Evolutionary conservation across 1,140 invertebrate genomes (phyloP).

Genomic region (Lepidurus couesii): DNA sequence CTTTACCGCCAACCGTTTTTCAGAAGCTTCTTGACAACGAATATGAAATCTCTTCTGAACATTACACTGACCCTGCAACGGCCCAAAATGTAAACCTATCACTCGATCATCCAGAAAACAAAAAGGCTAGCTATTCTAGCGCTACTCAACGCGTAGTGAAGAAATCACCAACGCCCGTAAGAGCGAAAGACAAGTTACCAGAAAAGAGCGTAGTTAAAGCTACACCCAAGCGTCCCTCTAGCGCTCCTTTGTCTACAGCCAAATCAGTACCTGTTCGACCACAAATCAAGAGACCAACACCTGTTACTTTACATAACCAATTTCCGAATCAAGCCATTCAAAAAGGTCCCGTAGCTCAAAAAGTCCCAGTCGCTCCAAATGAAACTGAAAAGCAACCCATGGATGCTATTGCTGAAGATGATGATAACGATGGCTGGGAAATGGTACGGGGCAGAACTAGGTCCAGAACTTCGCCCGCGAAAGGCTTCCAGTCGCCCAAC

Average conservation of each 20-base stretch:
- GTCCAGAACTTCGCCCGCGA: conserved; percentile 35
- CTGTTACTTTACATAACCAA: background rate
- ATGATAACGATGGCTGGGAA: conserved; percentile 35
- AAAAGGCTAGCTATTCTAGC: background rate
- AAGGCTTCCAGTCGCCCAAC: background rate
- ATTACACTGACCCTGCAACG: background rate
- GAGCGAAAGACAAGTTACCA: background rate
- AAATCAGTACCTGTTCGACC: background rate
- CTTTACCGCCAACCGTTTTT: background rate
- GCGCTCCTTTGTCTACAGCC: background rate
- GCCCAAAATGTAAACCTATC: background rate
- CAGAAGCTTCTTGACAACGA: background rate
- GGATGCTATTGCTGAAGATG: background rate
- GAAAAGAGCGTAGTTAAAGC: background rate
- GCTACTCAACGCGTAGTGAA: background rate
- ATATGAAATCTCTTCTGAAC: background rate
- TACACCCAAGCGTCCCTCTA: background rate
- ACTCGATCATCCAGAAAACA: background rate
- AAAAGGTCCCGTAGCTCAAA: background rate
- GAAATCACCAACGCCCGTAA: background rate
- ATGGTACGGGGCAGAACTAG: conserved; percentile 36
- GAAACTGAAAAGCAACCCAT: background rate
- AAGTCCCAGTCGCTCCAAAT: background rate
- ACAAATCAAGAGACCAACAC: background rate
- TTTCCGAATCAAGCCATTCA: too few relatives aligned